Evolutionary conservation across 2,888 invertebrate genomes (phyloP), one percentile per base, ranked within the genome.

Genomic region (Clivina fossor): DNA sequence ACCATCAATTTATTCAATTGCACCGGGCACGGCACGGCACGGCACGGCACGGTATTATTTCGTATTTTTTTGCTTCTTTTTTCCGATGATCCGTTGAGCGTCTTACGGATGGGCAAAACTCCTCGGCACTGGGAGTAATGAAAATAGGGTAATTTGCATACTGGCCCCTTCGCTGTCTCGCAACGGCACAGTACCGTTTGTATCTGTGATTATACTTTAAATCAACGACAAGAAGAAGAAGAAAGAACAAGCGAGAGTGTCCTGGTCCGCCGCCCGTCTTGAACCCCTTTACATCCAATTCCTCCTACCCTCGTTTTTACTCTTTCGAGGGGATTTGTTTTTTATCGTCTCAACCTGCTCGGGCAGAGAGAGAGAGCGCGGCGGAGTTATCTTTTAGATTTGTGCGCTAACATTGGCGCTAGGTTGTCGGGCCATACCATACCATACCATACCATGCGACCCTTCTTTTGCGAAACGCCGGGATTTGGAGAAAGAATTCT

Each of bases 121-220:
- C 26, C 11, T 22, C 2, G 24, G 41, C 11, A 40, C 50, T 33
- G 43, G 24, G 43, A 44, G 53, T 53, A 53, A 53, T 53, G 53
- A 53, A 53, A 53, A 53, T 53, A 53, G 44, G 53, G 28, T 44
- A 53, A 53, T 53, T 53, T 53, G 53, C 53, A 53, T 53, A 53
- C 32, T 53, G 40, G 35, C 53, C 50, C 50, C 40, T 40, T 20
- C 40, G 16, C 4, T 20, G 32, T 30, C 41, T 13, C 11, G 35
- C 20, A 4, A n/a, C 18, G n/a, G 11, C 18, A 22, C 16, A 9
- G 35, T 15, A n/a, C 47, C 53, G 53, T 53, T 53, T 53, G 53
- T 53, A 53, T 53, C 53, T 53, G 53, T 44, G 53, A 53, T 53
- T 53, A 53, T 53, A 53, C 53, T 53, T 53, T 53, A 53, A 53